phyloP scores from a whole-genome alignment of 2,113 vertebrate species.

The Bothrops jararaca region DNA sequence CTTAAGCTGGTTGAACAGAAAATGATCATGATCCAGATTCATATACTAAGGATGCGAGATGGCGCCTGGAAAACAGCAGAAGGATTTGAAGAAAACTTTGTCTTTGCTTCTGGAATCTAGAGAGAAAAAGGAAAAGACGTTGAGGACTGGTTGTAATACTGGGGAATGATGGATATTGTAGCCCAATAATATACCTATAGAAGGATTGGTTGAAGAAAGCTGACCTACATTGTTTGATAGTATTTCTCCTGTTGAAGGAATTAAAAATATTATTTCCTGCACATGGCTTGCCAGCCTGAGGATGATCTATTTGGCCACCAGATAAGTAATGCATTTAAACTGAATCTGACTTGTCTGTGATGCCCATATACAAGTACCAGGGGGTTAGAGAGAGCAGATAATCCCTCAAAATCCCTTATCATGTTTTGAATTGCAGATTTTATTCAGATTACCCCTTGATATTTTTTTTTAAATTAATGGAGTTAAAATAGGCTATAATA shows the following conservation, averaged over 20 bases:
- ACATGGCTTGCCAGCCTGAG: not conserved
- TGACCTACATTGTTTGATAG: not conserved
- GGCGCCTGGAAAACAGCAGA: conserved; percentile 91
- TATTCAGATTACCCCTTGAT: not conserved
- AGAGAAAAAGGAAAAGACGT: conserved; percentile 34
- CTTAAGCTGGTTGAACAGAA: conserved; percentile 39
- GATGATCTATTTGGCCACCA: not conserved
- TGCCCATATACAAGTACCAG: not conserved
- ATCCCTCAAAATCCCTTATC: not conserved
- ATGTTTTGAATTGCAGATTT: not conserved
- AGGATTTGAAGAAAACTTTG: conserved; percentile 85
- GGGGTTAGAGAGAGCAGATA: not conserved
- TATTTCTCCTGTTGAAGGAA: not conserved
- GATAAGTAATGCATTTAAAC: not conserved
- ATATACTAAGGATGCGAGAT: conserved; percentile 83
- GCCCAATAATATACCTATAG: not conserved
- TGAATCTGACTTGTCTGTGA: not conserved
- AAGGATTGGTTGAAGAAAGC: not conserved
- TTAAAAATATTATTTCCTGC: not conserved
- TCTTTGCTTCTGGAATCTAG: conserved; percentile 85
- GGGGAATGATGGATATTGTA: not conserved
- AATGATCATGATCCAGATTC: conserved; percentile 51
- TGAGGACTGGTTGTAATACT: not conserved
- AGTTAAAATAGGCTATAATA: not conserved
- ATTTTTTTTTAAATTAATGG: not conserved